Conservation (phyloP, 2,113 vertebrate species). For the Marmota flaviventris region DNA sequence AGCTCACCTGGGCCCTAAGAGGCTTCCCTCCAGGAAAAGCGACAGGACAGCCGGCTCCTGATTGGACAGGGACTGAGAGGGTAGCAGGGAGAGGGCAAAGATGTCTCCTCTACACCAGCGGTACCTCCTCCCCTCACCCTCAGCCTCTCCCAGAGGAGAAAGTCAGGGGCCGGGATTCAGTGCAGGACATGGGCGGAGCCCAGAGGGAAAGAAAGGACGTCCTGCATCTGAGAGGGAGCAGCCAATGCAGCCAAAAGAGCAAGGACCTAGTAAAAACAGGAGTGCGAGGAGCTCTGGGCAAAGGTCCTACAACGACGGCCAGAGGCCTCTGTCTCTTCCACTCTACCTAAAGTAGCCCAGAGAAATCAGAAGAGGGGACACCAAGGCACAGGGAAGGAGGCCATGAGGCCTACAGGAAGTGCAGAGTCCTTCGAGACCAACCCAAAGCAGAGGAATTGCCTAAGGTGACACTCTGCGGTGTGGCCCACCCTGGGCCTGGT, state of each 20-base stretch:
- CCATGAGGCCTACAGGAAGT: no score
- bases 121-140: no score
- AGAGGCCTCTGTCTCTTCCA: no score
- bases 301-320: not conserved
- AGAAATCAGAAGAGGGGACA: not conserved
- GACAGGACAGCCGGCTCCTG: fast-evolving
- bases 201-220: not conserved
- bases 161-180: not conserved
- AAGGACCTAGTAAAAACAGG: not conserved
- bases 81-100: not conserved
- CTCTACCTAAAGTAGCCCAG: not conserved
- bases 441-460: not conserved
- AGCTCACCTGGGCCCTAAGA: not conserved
- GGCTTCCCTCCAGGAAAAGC: not conserved
- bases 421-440: not conserved
- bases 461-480: fast-evolving
- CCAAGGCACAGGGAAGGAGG: not conserved
- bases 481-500: not conserved
- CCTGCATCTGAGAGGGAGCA: not conserved
- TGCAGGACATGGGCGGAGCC: fast-evolving
- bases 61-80: not conserved
- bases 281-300: not conserved
- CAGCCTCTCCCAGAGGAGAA: not conserved
- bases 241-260: not conserved
- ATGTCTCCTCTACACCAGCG: not conserved